A percentile compares a stretch with the other conserved stretches of the same genome.
Evolutionary conservation across 2,797 vertebrate genomes (phyloP).

Genomic region (Columba guinea): DNA sequence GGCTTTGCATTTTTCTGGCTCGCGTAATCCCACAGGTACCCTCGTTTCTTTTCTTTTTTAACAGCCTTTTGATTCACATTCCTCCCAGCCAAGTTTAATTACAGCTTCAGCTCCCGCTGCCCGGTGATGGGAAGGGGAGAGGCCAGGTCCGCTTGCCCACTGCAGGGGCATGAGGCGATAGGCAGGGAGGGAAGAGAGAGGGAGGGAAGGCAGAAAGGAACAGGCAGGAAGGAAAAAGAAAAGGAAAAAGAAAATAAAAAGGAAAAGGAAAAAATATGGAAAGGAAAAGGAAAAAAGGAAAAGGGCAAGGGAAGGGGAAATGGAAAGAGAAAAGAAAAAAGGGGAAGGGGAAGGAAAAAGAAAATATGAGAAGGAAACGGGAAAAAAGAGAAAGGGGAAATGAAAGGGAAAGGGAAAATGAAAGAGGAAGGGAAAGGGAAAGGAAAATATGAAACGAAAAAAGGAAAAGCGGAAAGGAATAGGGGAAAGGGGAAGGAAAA

Average conservation of each 20-base stretch:
- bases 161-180: background rate
- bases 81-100: slow-evolving; percentile 43
- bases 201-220: background rate
- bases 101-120: background rate
- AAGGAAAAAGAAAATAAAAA: too few relatives aligned
- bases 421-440: too few relatives aligned
- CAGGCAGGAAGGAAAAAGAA: background rate
- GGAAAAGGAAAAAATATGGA: background rate
- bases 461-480: too few relatives aligned
- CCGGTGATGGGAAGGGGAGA: background rate
- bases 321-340: background rate
- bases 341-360: background rate
- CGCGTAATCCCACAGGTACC: slow-evolving; percentile 54
- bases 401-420: background rate
- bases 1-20: slow-evolving; percentile 39
- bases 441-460: too few relatives aligned
- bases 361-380: too few relatives aligned
- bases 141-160: background rate
- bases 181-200: background rate
- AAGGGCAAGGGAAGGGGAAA: too few relatives aligned
- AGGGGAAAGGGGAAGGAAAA: too few relatives aligned
- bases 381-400: background rate
- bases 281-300: background rate
- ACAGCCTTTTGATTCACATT: slow-evolving; percentile 43
- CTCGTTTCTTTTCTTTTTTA: slow-evolving; percentile 36